phyloP scores from a whole-genome alignment of 92 coral and sea anemone genomes.

The Desmophyllum pertusum region DNA sequence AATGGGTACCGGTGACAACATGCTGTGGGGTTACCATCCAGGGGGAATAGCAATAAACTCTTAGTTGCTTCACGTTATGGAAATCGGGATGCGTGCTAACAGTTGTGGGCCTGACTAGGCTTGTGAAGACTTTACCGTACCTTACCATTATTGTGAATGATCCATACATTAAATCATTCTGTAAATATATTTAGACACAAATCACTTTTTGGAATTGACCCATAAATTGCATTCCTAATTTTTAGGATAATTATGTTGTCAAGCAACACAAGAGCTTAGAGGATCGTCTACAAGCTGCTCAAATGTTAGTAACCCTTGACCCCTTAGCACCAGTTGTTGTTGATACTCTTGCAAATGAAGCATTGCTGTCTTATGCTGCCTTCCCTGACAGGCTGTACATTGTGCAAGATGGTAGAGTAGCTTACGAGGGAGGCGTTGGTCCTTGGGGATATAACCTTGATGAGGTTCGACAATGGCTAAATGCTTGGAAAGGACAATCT shows the following conservation, averaged over 20 bases:
- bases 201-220: not conserved
- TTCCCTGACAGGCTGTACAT: conserved; percentile 65
- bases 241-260: conserved; percentile 20
- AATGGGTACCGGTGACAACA: no score
- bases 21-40: no score
- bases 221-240: not conserved
- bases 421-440: conserved; percentile 62
- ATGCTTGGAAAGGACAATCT: conserved; percentile 42
- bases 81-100: no score
- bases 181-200: no score
- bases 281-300: conserved; percentile 64
- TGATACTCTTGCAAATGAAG: conserved; percentile 58
- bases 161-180: no score
- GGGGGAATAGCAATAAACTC: no score
- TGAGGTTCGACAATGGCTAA: conserved; percentile 56
- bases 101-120: no score
- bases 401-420: conserved; percentile 51
- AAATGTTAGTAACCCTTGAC: conserved; percentile 38
- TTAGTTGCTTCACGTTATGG: no score
- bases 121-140: no score
- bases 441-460: conserved; percentile 49
- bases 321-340: conserved; percentile 63
- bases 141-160: no score
- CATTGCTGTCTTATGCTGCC: conserved; percentile 51
- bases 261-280: conserved; percentile 41